phyloP scores from a whole-genome alignment of 2,797 vertebrate genomes.

The Anabas testudineus region DNA sequence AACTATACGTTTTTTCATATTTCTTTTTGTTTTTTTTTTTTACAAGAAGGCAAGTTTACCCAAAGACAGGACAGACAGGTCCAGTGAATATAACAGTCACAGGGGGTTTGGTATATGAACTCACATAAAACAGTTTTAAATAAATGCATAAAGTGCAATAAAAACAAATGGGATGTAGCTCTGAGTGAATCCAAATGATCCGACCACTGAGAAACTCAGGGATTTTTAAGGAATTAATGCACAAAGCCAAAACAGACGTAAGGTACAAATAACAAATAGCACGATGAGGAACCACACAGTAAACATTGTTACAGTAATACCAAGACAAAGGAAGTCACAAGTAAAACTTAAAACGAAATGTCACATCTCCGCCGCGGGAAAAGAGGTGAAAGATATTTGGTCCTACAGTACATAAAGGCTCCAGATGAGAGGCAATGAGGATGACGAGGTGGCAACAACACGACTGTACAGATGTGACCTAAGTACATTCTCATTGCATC shows the following conservation, averaged over 20 bases:
- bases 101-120: constrained; percentile 33
- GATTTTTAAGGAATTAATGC: constrained; percentile 25
- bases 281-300: constrained; percentile 30
- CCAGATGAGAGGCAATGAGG: constrained; percentile 50
- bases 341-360: constrained; percentile 25
- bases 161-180: constrained; percentile 48
- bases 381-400: constrained; percentile 57
- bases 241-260: constrained; percentile 5
- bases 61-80: constrained; percentile 70
- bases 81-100: constrained; percentile 79
- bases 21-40: constrained; percentile 45
- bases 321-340: constrained; percentile 30
- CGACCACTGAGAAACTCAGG: constrained; percentile 29
- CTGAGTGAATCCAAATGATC: constrained; percentile 28
- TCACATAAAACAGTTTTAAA: constrained; percentile 49
- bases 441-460: constrained; percentile 56
- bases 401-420: constrained; percentile 61
- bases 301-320: constrained; percentile 32
- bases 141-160: constrained; percentile 76
- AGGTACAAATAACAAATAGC: constrained; percentile 23
- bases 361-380: constrained; percentile 26
- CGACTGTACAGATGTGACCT: constrained; percentile 66
- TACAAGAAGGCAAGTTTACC: constrained; percentile 73
- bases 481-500: constrained; percentile 84
- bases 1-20: constrained; percentile 54